Conservation (phyloP, 2,797 vertebrate species). For the Manis pentadactyla region DNA sequence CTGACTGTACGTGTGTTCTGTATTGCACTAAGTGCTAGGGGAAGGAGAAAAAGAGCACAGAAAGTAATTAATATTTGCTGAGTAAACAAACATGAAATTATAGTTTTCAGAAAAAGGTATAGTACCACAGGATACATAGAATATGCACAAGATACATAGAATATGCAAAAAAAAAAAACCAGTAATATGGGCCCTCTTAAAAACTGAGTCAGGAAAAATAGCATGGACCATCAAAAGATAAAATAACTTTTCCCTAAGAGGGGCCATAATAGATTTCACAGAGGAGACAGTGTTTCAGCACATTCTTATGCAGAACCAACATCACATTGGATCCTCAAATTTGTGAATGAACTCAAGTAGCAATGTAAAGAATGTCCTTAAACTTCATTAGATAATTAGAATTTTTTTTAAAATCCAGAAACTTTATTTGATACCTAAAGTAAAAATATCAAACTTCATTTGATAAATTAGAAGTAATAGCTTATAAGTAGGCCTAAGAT, state of each 20-base stretch:
- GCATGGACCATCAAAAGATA: not conserved
- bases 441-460: not conserved
- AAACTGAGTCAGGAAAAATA: not conserved
- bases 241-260: not conserved
- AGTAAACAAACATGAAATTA: not conserved
- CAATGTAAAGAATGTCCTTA: not conserved
- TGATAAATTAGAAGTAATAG: not conserved
- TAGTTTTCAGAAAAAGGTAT: not conserved
- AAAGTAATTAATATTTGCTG: not conserved
- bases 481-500: not conserved
- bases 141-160: not conserved
- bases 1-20: not conserved
- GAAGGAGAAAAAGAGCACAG: not conserved
- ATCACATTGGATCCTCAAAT: not conserved
- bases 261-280: not conserved
- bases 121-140: not conserved
- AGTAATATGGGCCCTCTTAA: not conserved
- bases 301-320: not conserved
- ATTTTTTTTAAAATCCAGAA: not conserved
- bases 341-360: not conserved
- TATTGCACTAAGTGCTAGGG: not conserved
- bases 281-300: not conserved
- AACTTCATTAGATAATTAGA: not conserved
- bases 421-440: not conserved
- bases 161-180: not conserved